Evolutionary conservation across 2,797 vertebrate species (phyloP).

Genomic region (Anguilla anguilla): DNA sequence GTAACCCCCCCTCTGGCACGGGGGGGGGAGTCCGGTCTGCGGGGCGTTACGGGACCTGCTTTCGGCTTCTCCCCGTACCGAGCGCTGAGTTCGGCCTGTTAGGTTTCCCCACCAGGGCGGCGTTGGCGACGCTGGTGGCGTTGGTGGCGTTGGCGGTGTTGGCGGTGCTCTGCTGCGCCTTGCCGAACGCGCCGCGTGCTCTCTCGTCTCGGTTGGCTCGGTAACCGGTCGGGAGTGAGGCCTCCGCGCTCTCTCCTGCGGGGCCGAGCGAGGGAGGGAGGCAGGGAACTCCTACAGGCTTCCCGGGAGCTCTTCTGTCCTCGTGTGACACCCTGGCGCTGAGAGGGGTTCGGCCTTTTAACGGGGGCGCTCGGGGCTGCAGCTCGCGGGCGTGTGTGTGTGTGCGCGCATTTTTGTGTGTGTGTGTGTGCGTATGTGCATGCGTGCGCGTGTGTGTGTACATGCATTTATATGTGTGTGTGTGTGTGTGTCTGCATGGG

Average conservation of each 20-base stretch:
- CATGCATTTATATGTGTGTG: rapidly evolving
- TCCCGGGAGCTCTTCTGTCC: conserved; percentile 11
- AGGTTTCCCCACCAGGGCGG: conserved; percentile 69
- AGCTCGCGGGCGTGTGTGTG: too few species aligned
- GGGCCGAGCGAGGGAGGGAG: background rate
- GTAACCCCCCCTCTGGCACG: conserved; percentile 59
- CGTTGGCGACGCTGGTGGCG: conserved; percentile 66
- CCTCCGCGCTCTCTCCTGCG: background rate
- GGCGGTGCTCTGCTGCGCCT: conserved; percentile 71
- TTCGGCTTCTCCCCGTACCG: conserved; percentile 43
- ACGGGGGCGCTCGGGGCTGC: background rate
- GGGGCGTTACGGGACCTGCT: conserved; percentile 60
- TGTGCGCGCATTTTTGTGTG: too few species aligned
- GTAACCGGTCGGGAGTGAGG: conserved; percentile 8
- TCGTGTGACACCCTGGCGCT: conserved; percentile 46
- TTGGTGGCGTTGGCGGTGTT: conserved; percentile 66
- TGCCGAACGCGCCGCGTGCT: background rate
- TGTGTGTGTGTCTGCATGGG: too few species aligned
- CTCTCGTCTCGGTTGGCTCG: conserved; percentile 10
- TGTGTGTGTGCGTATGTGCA: background rate
- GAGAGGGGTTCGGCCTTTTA: conserved; percentile 38
- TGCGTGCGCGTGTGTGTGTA: conserved; percentile 24
- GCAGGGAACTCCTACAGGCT: background rate
- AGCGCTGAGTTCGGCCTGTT: conserved; percentile 70
- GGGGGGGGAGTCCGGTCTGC: conserved; percentile 45